These are phyloP conservation scores for Eupsilia transversa DNA, from an alignment of 2,888 invertebrate genomes.

Conservation along the genomic window DNA sequence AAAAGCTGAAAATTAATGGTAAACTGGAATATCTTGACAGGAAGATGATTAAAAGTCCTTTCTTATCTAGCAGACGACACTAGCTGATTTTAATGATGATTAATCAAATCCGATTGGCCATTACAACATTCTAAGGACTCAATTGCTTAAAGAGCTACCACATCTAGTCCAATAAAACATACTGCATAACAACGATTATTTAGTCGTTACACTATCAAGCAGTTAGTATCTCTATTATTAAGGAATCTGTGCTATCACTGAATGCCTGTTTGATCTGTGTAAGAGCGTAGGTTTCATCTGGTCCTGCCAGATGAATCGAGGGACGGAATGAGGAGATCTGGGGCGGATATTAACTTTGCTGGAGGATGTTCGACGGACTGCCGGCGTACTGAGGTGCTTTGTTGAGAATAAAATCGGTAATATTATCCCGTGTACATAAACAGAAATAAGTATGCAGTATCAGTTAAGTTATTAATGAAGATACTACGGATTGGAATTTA, in stretches of 20 bases:
- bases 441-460: not conserved
- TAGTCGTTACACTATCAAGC: constrained; percentile 43
- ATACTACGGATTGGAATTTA: not conserved
- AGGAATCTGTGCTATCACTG: constrained; percentile 34
- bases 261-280: not conserved
- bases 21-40: no score
- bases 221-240: constrained; percentile 42
- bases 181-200: constrained; percentile 38
- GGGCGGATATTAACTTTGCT: constrained; percentile 77
- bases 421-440: not conserved
- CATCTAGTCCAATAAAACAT: constrained; percentile 47
- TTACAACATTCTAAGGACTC: constrained; percentile 12
- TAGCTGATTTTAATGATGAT: not conserved
- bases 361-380: constrained; percentile 67
- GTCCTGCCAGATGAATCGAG: constrained; percentile 59
- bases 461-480: not conserved
- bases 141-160: constrained; percentile 35
- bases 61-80: no score
- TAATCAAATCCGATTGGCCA: constrained; percentile 25
- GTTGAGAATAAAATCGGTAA: constrained; percentile 10
- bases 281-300: constrained; percentile 36
- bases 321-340: constrained; percentile 70
- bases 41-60: no score
- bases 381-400: constrained; percentile 34
- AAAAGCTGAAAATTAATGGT: not conserved